Conservation (phyloP, 2,888 invertebrate species). For the Adelognathus sp. region DNA sequence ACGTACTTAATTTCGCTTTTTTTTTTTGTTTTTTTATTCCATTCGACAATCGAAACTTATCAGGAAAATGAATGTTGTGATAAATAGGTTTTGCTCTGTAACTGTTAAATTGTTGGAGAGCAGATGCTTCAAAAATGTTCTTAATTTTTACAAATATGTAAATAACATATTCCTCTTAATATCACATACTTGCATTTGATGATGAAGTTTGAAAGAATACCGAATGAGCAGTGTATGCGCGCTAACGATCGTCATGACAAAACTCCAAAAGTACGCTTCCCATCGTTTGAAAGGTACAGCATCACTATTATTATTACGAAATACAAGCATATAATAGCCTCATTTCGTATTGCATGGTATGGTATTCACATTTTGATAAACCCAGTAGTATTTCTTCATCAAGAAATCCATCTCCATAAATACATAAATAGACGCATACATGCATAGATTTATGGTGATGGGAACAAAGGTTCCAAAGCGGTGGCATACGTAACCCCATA, state of each 20-base stretch:
- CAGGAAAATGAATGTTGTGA: no score
- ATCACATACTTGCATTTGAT: not conserved
- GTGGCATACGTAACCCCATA: constrained; percentile 53
- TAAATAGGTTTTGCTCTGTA: no score
- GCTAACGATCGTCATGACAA: not conserved
- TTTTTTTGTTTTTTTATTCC: no score
- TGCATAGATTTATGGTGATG: constrained; percentile 37
- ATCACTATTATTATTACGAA: constrained; percentile 2
- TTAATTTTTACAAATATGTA: no score
- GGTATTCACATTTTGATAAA: constrained; percentile 44
- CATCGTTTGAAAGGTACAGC: not conserved
- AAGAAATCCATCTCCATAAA: constrained; percentile 56
- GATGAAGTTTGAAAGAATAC: not conserved
- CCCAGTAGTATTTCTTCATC: constrained; percentile 33
- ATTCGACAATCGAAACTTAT: no score
- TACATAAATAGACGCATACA: constrained; percentile 52
- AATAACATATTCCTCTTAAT: no score
- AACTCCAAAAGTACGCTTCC: not conserved
- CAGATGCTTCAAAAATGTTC: no score
- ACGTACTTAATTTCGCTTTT: no score
- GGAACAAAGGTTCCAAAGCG: constrained; percentile 42
- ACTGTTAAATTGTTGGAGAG: no score
- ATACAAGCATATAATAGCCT: constrained; percentile 1
- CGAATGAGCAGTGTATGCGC: not conserved
- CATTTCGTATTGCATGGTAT: constrained; percentile 23